Base-by-base conservation (phyloP, 2,797 vertebrate species). In the Oreochromis mossambicus region DNA sequence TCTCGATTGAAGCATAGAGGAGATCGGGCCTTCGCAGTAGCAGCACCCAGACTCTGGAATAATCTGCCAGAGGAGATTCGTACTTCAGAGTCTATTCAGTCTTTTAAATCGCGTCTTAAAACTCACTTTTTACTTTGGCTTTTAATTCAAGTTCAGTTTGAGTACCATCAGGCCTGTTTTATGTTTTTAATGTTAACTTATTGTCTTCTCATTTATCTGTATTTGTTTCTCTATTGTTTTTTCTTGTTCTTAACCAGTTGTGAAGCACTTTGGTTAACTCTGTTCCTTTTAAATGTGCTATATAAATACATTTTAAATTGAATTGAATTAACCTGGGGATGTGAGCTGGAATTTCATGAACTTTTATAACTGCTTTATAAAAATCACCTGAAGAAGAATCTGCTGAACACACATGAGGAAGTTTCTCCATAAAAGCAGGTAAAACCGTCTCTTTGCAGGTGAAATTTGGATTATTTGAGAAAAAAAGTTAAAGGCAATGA, bases 251-350 rank as follows among this genome's bases (percentile, higher is more conserved):
- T 58, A 4, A 0, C 55, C 26, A 17, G 26, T 0, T 32, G 55
- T 58, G 26, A 58, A 4, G 55, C 14, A 58, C 55, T 32, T 58
- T 58, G 26, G 55, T 58, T 0, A 32, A 32, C 26, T 58, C 55
- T 58, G 55, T 32, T 58, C 26, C 26, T 32, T 17, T 58, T 6
- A 58, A 58, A 58, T 58, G 55, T 58, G 26, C 26, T 58, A 29
- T 2, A 5, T 13, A 32, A 56, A 56, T 29, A 56, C 55, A 58
- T 58, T 32, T 58, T 58, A 26, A 56, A 29, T 29, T 55, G 50
- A 48, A 17, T 0, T 51, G 52, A 56, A 32, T 34, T 0, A 5
- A 63, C 6, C 34, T 13, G 58, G 11, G 0, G 0, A 32, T n/a
- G 34, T n/a, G 58, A 63, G 19, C 58, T 15, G 46, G 46, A 6